Evolutionary conservation across 2,888 invertebrate species (phyloP), one percentile per base, ranked within the genome.

Genomic region (Apotomis capreana): DNA sequence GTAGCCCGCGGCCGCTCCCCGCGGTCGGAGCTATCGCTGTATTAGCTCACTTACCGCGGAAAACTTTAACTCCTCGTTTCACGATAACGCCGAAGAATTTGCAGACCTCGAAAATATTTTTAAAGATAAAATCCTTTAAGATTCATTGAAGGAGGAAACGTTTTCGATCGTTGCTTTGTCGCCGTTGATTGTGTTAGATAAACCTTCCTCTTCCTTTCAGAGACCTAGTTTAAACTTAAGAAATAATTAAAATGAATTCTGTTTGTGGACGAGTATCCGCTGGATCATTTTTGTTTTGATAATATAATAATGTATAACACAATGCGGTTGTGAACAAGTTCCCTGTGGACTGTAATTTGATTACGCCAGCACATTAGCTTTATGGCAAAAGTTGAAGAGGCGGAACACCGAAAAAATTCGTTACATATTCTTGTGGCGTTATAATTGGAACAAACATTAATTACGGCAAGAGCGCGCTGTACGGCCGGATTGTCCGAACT

Each of bases 391-490:
- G 62, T 68, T 72, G 68, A 72, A 67, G 67, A 68, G 67, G 67
- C 67, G 49, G 60, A 68, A 72, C 62, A 55, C 49, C 51, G 64
- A 67, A 72, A 72, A 72, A 72, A 72, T 63, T 61, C 61, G 68
- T 72, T 61, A 80, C 79, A 76, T 80, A 81, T 84, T 82, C 76
- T 70, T 74, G 76, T 75, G 77, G 80, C 79, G 81, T 85, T 84
- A 84, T 87, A 87, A 88, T 88, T 86, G 83, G 81, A 85, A 85
- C 84, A 87, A 88, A 87, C 83, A 86, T 87, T 87, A 86, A 87
- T 88, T 87, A 87, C 79, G 80, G 76, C 80, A 80, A 83, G 79
- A 83, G 83, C 82, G 78, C 79, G 75, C 75, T 77, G 74, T 75
- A 75, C 69, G 62, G 55, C 55, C 59, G 71, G 68, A 72, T 72